Percentiles rank a stretch among this genome's conserved stretches.
Evolutionary conservation across 2,113 vertebrate genomes (phyloP).

Genomic region (Tenebrosternarchus preto): DNA sequence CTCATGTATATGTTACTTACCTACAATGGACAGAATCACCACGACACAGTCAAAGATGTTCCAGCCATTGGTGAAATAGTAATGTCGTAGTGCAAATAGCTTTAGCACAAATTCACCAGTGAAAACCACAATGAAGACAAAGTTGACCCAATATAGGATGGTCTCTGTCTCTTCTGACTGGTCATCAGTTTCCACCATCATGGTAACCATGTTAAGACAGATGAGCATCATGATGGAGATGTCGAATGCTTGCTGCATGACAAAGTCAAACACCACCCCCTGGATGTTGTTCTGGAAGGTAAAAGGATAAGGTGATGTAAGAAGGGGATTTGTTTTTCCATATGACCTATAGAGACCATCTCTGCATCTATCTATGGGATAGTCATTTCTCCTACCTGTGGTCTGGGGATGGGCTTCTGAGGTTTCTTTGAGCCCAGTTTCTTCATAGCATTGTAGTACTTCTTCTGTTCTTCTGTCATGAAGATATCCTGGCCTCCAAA

Average conservation of each 20-base stretch:
- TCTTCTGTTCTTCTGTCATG: constrained; percentile 99
- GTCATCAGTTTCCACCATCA: constrained; percentile 98
- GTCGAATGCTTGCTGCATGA: constrained; percentile 97
- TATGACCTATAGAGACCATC: neutral
- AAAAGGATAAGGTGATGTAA: neutral
- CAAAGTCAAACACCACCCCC: constrained; percentile 95
- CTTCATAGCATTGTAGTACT: constrained; percentile 99
- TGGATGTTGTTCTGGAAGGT: constrained; percentile 88
- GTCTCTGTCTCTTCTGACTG: constrained; percentile 89
- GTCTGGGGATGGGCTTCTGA: constrained; percentile 95
- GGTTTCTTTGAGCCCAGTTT: constrained; percentile 98
- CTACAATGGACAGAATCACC: constrained; percentile 97
- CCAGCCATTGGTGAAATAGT: constrained; percentile 99
- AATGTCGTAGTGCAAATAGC: constrained; percentile 93
- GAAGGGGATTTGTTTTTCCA: neutral
- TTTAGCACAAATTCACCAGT: constrained; percentile 95
- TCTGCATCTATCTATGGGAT: neutral
- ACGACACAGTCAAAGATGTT: constrained; percentile 99
- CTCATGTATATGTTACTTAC: constrained; percentile 80
- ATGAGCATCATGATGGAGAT: constrained; percentile 99
- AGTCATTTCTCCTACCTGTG: constrained; percentile 74
- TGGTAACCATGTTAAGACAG: constrained; percentile 99
- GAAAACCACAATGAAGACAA: constrained; percentile 94
- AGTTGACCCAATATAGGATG: constrained; percentile 97
- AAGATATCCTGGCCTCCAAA: constrained; percentile 99